Base-by-base conservation (phyloP, 2,113 vertebrate species). In the Salvelinus fontinalis region DNA sequence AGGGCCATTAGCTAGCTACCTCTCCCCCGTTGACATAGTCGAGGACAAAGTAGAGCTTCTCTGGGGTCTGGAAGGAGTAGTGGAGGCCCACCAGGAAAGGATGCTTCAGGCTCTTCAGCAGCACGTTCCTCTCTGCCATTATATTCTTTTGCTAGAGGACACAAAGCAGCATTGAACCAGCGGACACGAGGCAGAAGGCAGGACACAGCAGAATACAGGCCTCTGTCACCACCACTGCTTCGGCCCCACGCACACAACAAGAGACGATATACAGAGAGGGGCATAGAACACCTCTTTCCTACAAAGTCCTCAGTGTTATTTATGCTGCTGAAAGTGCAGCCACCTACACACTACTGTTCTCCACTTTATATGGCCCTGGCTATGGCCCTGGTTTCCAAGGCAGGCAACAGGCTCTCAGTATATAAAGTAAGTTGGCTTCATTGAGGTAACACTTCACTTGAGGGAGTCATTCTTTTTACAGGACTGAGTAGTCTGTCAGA, bases 11-110 rank as follows among this genome's bases (percentile, higher is more conserved):
- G 27, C 65, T 44, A 90, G 83, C 14, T 82, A 98, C 98, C 96
- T 99, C 98, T 88, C 98, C 98, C 3, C 98, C 98, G 0, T 99
- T 99, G 60, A 98, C 97, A 27, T 99, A 99, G 91, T 99, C 98
- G 0, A 99, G 93, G 75, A 99, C 98, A 77, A 99, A 99, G 86
- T 99, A 99, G 81, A 99, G 97, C 78, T 99, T 99, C 93, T 99
- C 97, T 0, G 96, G 75, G 0, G 98, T 99, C 92, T 99, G 98
- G 89, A 99, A 99, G 82, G 97, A 99, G 81, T 97, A 99, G 84
- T 97, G 97, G 20, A 99, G 95, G 34, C 97, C 95, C 80, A 99
- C 97, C 5, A 99, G 94, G 88, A 99, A 99, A 0, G 98, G 98
- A 49, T 99, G 97, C 62, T 94, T 92, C 77, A 99, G 93, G 0